Conservation (phyloP, 2,113 vertebrate species). For the Pterocles gutturalis region DNA sequence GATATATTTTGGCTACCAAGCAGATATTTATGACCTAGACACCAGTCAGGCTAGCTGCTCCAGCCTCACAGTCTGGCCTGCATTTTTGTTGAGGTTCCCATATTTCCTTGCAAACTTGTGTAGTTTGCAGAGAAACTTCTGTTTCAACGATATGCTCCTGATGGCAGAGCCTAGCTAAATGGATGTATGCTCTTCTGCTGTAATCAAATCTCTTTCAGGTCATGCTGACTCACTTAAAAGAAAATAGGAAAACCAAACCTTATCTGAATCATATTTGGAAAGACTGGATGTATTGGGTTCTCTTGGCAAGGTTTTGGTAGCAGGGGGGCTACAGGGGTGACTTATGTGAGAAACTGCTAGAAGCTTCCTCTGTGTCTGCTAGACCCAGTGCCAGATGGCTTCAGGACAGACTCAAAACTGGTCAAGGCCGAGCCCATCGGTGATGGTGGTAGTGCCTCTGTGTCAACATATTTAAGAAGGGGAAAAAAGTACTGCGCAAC, state of each 20-base stretch:
- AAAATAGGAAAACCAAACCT: neutral
- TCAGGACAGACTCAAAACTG: too few species aligned
- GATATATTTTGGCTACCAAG: neutral
- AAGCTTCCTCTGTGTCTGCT: too few species aligned
- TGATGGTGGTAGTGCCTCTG: too few species aligned
- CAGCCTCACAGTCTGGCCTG: rapidly evolving
- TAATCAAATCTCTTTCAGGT: neutral
- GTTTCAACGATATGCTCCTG: neutral
- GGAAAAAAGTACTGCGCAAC: too few species aligned
- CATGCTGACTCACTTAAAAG: neutral
- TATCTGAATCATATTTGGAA: neutral
- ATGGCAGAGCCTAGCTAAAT: neutral
- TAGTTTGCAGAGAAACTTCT: neutral
- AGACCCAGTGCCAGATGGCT: too few species aligned
- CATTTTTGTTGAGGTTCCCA: neutral
- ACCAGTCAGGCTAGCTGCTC: neutral
- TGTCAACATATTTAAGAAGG: too few species aligned
- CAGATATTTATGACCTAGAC: neutral
- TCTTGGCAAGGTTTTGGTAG: neutral
- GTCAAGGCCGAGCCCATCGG: too few species aligned
- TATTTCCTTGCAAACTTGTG: neutral
- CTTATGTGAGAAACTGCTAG: too few species aligned
- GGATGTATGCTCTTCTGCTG: rapidly evolving
- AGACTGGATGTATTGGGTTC: neutral
- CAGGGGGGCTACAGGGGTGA: neutral